Evolutionary conservation across 2,888 invertebrate genomes (phyloP).

Genomic region (Schrankia costaestrigalis): DNA sequence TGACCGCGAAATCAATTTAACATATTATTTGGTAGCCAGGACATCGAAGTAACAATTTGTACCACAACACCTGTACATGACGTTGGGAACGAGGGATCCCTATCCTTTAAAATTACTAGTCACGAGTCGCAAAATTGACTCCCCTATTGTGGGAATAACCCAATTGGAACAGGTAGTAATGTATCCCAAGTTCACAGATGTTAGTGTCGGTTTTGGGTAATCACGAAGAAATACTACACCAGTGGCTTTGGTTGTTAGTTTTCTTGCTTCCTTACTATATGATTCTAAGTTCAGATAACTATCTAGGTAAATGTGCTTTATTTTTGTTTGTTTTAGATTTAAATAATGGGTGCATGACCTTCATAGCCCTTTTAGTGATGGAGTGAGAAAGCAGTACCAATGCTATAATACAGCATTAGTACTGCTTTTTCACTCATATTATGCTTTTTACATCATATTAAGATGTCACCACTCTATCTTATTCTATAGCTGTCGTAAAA

Average conservation of each 20-base stretch:
- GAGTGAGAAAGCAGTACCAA: too few relatives aligned
- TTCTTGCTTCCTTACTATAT: too few relatives aligned
- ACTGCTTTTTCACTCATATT: too few relatives aligned
- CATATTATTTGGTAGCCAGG: slow-evolving; percentile 21
- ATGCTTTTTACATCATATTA: too few relatives aligned
- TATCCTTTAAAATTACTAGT: slow-evolving; percentile 53
- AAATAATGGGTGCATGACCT: too few relatives aligned
- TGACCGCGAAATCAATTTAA: slow-evolving; percentile 25
- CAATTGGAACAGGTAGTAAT: slow-evolving; percentile 43
- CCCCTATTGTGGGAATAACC: slow-evolving; percentile 47
- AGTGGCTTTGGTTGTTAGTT: not conserved
- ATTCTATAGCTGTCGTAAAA: too few relatives aligned
- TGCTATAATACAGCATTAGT: too few relatives aligned
- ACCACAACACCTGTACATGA: slow-evolving; percentile 57
- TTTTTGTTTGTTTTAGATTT: too few relatives aligned
- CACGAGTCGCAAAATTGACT: slow-evolving; percentile 48
- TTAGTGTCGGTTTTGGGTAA: slow-evolving; percentile 10
- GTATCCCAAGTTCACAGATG: slow-evolving; percentile 17
- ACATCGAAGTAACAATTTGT: slow-evolving; percentile 20
- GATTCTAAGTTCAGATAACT: too few relatives aligned
- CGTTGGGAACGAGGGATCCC: slow-evolving; percentile 41
- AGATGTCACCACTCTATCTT: too few relatives aligned
- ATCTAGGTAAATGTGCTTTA: too few relatives aligned
- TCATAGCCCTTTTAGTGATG: too few relatives aligned
- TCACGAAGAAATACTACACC: slow-evolving; percentile 11